Conservation (phyloP, 2,888 invertebrate species). For the Cotesia congregata region DNA sequence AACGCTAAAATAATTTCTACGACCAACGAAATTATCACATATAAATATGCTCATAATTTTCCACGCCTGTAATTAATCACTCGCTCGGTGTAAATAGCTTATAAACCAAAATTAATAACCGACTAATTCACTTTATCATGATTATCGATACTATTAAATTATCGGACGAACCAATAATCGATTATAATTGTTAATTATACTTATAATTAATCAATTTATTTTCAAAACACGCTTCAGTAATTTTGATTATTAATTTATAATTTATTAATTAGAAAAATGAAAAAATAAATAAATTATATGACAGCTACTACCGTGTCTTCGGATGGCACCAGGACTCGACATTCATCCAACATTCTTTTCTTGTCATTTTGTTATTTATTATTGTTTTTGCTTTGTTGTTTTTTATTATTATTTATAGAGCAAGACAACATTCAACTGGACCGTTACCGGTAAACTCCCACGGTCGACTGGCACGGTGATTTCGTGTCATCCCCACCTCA, state of each 20-base stretch:
- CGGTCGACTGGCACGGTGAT: slow-evolving; percentile 53
- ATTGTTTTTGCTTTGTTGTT: not conserved
- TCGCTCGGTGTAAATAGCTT: not conserved
- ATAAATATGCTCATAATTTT: not conserved
- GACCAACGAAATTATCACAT: not conserved
- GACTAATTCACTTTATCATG: not conserved
- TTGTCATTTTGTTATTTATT: slow-evolving; percentile 44
- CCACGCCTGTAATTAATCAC: not conserved
- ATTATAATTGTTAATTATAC: not conserved
- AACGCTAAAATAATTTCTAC: not conserved
- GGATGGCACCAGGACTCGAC: slow-evolving; percentile 45
- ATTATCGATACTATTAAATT: not conserved
- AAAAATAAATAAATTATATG: not conserved
- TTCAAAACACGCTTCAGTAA: not conserved
- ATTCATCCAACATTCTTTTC: slow-evolving; percentile 48
- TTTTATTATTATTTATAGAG: slow-evolving; percentile 12
- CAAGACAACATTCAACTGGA: slow-evolving; percentile 45
- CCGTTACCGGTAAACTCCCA: slow-evolving; percentile 49
- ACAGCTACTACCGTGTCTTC: slow-evolving; percentile 45
- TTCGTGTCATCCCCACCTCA: slow-evolving; percentile 33
- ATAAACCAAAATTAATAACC: not conserved
- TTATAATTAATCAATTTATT: not conserved
- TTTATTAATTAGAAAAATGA: not conserved
- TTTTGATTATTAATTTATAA: not conserved
- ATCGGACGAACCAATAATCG: not conserved